phyloP scores from a whole-genome alignment of 37 sponge, comb jelly and placozoan genomes.

The Aplysina aerophoba region DNA sequence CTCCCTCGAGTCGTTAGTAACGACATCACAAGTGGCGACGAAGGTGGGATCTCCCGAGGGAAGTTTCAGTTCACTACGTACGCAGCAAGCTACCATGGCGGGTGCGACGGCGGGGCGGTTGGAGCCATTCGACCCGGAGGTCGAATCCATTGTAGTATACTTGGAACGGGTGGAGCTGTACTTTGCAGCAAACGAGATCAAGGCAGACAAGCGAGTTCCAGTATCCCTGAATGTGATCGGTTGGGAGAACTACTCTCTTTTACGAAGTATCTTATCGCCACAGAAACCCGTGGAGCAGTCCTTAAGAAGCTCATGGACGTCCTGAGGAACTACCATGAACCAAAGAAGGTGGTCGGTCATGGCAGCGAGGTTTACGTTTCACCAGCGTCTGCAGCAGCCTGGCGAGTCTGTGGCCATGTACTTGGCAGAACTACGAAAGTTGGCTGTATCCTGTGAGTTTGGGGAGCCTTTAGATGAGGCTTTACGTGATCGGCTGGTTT shows the following conservation, averaged over 20 bases:
- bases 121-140: neutral
- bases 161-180: slow-evolving; percentile 5
- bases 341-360: neutral
- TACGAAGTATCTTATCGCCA: neutral
- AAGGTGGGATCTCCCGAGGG: neutral
- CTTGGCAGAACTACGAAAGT: neutral
- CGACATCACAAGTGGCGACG: too few relatives aligned
- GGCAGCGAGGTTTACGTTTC: slow-evolving; percentile 7
- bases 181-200: neutral
- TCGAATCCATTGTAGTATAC: neutral
- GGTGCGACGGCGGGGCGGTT: neutral
- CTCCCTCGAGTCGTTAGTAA: too few relatives aligned
- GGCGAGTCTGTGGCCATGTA: neutral
- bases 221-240: slow-evolving; percentile 3
- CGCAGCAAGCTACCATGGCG: neutral
- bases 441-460: neutral
- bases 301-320: neutral
- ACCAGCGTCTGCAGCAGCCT: neutral
- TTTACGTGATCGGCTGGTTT: neutral
- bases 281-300: neutral
- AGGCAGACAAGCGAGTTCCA: neutral
- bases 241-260: neutral
- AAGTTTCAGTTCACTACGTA: neutral
- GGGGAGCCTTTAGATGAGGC: neutral
- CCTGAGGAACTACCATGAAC: neutral